Base-by-base conservation (phyloP, 2,113 vertebrate genomes). In the Narcine bancroftii region DNA sequence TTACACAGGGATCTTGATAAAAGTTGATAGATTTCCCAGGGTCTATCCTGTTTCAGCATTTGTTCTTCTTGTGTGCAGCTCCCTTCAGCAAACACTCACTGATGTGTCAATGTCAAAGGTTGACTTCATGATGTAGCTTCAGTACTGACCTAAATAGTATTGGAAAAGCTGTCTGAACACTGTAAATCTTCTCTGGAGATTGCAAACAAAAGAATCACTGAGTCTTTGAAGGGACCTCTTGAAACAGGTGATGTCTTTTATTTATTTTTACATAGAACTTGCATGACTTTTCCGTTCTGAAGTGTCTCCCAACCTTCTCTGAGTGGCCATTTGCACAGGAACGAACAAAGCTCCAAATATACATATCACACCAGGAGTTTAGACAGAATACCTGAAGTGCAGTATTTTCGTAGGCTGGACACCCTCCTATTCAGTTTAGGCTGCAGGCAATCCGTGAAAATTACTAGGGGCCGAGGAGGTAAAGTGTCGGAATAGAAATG, bases 201-300 rank as follows among this genome's bases (percentile, higher is more conserved):
- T 95, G 95, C 95, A 94, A 94, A 94, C 92, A 95, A 95, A 96
- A 96, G 96, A 96, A 95, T 95, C 95, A 95, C 95, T 95, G 93
- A 96, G 94, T 95, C 94, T 94, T 93, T 95, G 94, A 94, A 97
- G 96, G 94, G 96, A 95, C 94, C 96, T 53, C 53, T 95, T 94
- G 79, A 95, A 95, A 96, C 94, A 95, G 93, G 92, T 93, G 95
- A 94, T 93, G 93, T 94, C 95, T 95, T 96, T 94, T n/a, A n/a
- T n/a, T n/a, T n/a, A n/a, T n/a, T n/a, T n/a, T n/a, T n/a, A n/a
- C n/a, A n/a, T n/a, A n/a, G n/a, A n/a, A n/a, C n/a, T n/a, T n/a
- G n/a, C n/a, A n/a, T n/a, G n/a, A n/a, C n/a, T n/a, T n/a, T n/a
- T n/a, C n/a, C n/a, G n/a, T n/a, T n/a, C n/a, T n/a, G n/a, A n/a